Evolutionary conservation across 2,113 vertebrate genomes (phyloP), one percentile per base, ranked within the genome.

Genomic region (Bos javanicus): DNA sequence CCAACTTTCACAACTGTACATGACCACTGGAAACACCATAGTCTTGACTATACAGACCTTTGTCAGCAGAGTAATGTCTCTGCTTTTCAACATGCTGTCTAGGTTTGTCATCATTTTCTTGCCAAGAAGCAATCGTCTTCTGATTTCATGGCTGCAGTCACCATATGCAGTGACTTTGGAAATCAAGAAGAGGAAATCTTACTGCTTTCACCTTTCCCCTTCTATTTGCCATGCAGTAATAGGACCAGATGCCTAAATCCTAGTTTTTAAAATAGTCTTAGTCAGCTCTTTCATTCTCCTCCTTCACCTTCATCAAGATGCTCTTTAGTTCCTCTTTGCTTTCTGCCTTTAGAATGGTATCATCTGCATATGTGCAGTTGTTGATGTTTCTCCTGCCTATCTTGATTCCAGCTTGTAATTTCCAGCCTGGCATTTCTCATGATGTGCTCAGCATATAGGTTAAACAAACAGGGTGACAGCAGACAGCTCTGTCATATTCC

Each of bases 311-410:
- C 64, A 71, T 71, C n/a, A 71, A 71, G 64, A 71, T n/a, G 4
- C 64, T 23, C 9, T 71, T 71, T 71, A 71, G 17, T 36, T 71
- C 19, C 64, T 71, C 64, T 23, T 71, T 71, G 64, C n/a, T 71
- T 71, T 71, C 64, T 71, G n/a, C 19, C n/a, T 36, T 23, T 71
- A 36, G n/a, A 71, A 71, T 71, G 64, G 33, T 36, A 23, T 71
- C n/a, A 71, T 71, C 17, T 36, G n/a, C n/a, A 67, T 71, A 36
- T 71, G n/a, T 36, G 4, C 0, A 0, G 5, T 71, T 71, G 9
- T 36, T 71, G 64, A 36, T 23, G 19, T 36, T 71, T 71, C n/a
- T 36, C 64, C n/a, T 36, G n/a, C 5, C 1, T 71, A 71, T 71
- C 64, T 36, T 71, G n/a, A 71, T 23, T 71, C n/a, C 19, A 71